Conservation (phyloP, 2,888 invertebrate species). For the Tineola bisselliella region DNA sequence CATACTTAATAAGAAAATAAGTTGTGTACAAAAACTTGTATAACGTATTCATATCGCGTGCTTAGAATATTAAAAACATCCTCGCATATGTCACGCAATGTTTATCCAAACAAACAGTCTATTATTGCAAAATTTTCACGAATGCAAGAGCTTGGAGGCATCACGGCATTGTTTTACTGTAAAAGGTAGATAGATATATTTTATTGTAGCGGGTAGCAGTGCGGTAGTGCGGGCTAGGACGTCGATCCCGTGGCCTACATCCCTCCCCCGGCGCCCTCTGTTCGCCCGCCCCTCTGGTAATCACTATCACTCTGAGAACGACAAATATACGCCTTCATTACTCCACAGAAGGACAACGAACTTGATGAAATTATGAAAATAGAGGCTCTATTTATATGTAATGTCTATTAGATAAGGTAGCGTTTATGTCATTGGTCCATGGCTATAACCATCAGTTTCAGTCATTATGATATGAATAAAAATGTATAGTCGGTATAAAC, state of each 20-base stretch:
- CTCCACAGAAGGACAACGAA: not conserved
- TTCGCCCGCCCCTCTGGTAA: not conserved
- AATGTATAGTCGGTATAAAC: too few relatives aligned
- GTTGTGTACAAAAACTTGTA: not conserved
- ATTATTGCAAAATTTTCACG: not conserved
- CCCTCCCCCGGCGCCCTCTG: slow-evolving; percentile 25
- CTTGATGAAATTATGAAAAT: not conserved
- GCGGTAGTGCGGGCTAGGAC: slow-evolving; percentile 42
- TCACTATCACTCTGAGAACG: not conserved
- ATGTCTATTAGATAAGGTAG: not conserved
- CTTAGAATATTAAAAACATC: not conserved
- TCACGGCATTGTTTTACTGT: not conserved
- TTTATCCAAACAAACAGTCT: not conserved
- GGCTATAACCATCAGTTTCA: too few relatives aligned
- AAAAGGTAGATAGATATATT: not conserved
- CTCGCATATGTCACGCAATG: not conserved
- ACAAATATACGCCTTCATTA: not conserved
- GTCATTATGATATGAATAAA: too few relatives aligned
- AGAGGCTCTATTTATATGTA: not conserved
- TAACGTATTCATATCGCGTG: not conserved
- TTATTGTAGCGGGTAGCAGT: slow-evolving; percentile 33
- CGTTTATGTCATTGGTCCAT: not conserved
- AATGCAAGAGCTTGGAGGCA: not conserved
- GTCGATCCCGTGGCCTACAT: slow-evolving; percentile 59
- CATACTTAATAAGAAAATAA: not conserved